Evolutionary conservation across 2,113 vertebrate species (phyloP).

Genomic region (Pluvialis apricaria): DNA sequence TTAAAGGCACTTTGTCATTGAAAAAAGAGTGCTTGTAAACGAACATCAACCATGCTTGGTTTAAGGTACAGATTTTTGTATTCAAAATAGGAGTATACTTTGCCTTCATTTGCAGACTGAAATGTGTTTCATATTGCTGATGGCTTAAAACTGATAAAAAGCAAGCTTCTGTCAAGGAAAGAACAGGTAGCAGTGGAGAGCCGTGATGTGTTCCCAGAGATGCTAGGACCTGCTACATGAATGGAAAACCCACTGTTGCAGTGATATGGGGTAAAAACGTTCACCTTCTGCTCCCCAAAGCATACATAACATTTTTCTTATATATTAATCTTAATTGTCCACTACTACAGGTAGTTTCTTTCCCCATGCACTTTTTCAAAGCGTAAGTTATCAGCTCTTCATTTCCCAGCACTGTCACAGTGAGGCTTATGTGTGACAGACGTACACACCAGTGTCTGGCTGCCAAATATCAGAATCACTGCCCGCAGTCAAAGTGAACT

Average conservation of each 20-base stretch:
- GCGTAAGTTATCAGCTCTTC: background rate
- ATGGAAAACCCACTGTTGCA: background rate
- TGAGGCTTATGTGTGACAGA: background rate
- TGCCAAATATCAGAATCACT: background rate
- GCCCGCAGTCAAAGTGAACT: background rate
- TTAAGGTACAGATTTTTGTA: background rate
- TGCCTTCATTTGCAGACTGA: background rate
- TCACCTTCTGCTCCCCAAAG: background rate
- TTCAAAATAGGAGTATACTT: background rate
- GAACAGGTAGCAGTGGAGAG: background rate
- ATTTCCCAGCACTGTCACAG: background rate
- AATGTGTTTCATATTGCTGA: background rate
- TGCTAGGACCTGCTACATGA: background rate
- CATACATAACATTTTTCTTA: background rate
- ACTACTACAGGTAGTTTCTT: background rate
- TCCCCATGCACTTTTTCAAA: background rate
- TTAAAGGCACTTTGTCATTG: background rate
- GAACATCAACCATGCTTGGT: background rate
- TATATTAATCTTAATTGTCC: background rate
- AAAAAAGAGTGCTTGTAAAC: background rate
- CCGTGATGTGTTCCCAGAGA: background rate
- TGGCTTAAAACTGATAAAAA: background rate
- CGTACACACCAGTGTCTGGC: fast-evolving
- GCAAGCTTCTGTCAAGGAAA: background rate
- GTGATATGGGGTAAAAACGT: background rate